These are phyloP conservation scores for Pseudococcus longispinus DNA, from an alignment of 2,888 invertebrate genomes.

Conservation along the genomic window DNA sequence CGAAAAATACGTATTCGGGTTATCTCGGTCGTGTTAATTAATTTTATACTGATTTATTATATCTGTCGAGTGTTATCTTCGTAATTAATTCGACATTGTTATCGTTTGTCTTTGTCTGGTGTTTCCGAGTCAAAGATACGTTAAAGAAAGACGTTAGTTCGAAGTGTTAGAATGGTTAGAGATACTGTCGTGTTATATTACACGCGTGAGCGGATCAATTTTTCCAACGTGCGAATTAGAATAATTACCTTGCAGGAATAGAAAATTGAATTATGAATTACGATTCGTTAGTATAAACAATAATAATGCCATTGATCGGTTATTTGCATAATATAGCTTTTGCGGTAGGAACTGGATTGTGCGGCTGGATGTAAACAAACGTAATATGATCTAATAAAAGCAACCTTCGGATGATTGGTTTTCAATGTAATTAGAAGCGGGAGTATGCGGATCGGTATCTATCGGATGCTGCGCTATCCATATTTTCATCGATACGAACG, in stretches of 20 bases:
- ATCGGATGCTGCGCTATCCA: background rate
- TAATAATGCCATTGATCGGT: slow-evolving; percentile 3
- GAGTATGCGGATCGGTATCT: background rate
- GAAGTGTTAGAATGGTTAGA: background rate
- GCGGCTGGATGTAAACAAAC: background rate
- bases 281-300: background rate
- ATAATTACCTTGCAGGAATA: background rate
- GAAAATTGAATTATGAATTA: background rate
- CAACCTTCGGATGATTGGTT: background rate
- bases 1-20: background rate
- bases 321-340: background rate
- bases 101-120: background rate
- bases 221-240: background rate
- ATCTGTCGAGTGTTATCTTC: background rate
- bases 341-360: background rate
- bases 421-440: background rate
- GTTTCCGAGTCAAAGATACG: background rate
- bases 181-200: background rate
- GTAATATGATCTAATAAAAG: background rate
- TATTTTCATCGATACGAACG: background rate
- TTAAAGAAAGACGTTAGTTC: background rate
- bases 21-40: background rate
- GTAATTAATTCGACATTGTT: slow-evolving; percentile 32
- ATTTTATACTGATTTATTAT: background rate
- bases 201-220: background rate